Evolutionary conservation across 1,140 invertebrate genomes (phyloP).

Genomic region (Drosophila funebris): DNA sequence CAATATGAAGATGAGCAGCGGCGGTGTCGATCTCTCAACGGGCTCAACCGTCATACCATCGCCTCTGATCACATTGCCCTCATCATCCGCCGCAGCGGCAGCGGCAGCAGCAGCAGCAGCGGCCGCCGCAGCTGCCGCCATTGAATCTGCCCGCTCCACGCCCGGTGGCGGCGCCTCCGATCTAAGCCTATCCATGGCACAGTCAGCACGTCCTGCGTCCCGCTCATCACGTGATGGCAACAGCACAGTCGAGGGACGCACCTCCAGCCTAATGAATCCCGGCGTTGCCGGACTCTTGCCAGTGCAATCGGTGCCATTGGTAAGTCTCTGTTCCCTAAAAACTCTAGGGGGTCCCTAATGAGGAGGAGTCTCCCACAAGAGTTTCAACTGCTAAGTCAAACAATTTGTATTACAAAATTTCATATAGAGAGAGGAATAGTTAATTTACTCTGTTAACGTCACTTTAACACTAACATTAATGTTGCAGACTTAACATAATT

Average conservation of each 20-base stretch:
- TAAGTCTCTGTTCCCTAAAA: conserved; percentile 84
- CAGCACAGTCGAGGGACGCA: conserved; percentile 36
- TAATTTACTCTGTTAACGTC: neutral
- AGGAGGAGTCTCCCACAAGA: too few species aligned
- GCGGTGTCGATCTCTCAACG: conserved; percentile 68
- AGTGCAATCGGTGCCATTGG: conserved; percentile 93
- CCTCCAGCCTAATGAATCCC: conserved; percentile 65
- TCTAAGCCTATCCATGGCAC: conserved; percentile 55
- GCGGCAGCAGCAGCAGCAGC: conserved; percentile 50
- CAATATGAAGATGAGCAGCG: conserved; percentile 77
- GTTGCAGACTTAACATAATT: neutral
- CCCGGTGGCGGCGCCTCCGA: conserved; percentile 62
- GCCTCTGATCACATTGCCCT: conserved; percentile 63
- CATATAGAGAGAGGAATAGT: too few species aligned
- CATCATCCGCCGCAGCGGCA: conserved; percentile 56
- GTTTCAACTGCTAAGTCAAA: too few species aligned
- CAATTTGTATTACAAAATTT: too few species aligned
- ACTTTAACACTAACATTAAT: neutral
- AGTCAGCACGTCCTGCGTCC: conserved; percentile 64
- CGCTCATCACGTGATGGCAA: conserved; percentile 69
- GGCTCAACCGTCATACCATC: conserved; percentile 74
- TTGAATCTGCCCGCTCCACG: conserved; percentile 65
- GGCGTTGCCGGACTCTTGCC: conserved; percentile 91
- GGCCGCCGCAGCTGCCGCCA: conserved; percentile 43
- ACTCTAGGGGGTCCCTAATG: too few species aligned